Percentiles rank a stretch among this genome's conserved stretches.
Evolutionary conservation across 2,113 vertebrate species (phyloP).

Genomic region (Oreochromis spilurus): DNA sequence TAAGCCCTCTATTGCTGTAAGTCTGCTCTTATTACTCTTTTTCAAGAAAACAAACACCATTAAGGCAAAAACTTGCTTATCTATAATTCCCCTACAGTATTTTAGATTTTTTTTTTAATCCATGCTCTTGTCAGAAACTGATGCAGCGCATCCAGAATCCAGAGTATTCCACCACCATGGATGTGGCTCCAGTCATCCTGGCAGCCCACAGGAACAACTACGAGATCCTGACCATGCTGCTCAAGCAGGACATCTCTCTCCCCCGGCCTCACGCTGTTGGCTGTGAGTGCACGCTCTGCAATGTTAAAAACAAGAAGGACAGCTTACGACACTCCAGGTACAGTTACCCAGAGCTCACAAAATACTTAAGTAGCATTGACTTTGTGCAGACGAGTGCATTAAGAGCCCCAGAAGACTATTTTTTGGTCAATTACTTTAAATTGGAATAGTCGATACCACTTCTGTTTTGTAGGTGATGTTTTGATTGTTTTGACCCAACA

Average conservation of each 20-base stretch:
- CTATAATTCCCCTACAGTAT: neutral
- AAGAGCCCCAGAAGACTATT: neutral
- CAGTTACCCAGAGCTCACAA: neutral
- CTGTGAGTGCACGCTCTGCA: conserved; percentile 95
- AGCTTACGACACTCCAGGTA: conserved; percentile 96
- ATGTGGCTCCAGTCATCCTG: conserved; percentile 96
- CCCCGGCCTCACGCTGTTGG: conserved; percentile 96
- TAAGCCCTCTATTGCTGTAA: conserved; percentile 93
- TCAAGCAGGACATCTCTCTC: conserved; percentile 96
- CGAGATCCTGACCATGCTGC: conserved; percentile 96
- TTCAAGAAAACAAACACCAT: neutral
- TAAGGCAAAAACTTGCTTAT: neutral
- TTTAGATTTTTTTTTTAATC: neutral
- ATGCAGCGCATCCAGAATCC: conserved; percentile 98
- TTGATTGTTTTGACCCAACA: neutral
- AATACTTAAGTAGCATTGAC: neutral
- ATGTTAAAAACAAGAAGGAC: conserved; percentile 98
- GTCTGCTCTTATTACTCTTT: conserved; percentile 46
- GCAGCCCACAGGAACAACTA: conserved; percentile 98
- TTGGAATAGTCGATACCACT: neutral
- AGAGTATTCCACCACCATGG: conserved; percentile 98
- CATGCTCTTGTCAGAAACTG: conserved; percentile 81
- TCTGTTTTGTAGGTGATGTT: neutral
- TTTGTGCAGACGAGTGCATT: neutral
- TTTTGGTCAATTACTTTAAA: neutral